These are phyloP conservation scores for Machimus rusticus DNA, from an alignment of 2,888 invertebrate genomes.

Conservation along the genomic window DNA sequence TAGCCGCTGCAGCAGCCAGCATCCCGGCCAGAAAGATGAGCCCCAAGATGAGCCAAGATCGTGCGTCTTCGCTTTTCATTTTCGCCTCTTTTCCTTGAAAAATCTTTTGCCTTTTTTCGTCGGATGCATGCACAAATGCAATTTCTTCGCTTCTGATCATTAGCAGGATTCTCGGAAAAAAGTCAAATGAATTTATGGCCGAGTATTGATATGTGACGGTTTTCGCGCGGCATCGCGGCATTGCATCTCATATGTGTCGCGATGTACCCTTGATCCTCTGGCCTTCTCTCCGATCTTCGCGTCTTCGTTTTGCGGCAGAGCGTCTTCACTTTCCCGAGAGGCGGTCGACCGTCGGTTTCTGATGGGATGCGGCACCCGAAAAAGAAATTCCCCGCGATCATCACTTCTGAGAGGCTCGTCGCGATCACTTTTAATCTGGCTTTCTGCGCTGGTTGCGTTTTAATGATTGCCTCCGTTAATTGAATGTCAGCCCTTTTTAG, in stretches of 20 bases:
- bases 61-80: not conserved
- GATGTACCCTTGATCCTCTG: slow-evolving; percentile 37
- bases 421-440: not conserved
- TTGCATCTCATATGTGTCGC: not conserved
- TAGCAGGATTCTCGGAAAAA: slow-evolving; percentile 44
- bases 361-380: slow-evolving; percentile 2
- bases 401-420: slow-evolving; percentile 7
- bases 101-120: slow-evolving; percentile 3
- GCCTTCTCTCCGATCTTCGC: not conserved
- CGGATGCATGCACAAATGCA: slow-evolving; percentile 27
- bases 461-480: slow-evolving; percentile 32
- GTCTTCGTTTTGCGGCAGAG: not conserved
- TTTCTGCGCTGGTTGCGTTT: slow-evolving; percentile 3
- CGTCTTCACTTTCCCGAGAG: not conserved
- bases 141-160: slow-evolving; percentile 43
- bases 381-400: slow-evolving; percentile 32
- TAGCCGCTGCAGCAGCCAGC: not conserved
- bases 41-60: not conserved
- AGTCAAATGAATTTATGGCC: slow-evolving; percentile 29
- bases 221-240: not conserved
- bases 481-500: slow-evolving; percentile 12
- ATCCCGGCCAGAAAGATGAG: not conserved
- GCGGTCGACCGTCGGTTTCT: not conserved
- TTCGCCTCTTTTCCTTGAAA: not conserved
- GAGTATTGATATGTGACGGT: slow-evolving; percentile 18